Evolutionary conservation across 1,140 invertebrate species (phyloP).

Genomic region (Drosophila auraria): DNA sequence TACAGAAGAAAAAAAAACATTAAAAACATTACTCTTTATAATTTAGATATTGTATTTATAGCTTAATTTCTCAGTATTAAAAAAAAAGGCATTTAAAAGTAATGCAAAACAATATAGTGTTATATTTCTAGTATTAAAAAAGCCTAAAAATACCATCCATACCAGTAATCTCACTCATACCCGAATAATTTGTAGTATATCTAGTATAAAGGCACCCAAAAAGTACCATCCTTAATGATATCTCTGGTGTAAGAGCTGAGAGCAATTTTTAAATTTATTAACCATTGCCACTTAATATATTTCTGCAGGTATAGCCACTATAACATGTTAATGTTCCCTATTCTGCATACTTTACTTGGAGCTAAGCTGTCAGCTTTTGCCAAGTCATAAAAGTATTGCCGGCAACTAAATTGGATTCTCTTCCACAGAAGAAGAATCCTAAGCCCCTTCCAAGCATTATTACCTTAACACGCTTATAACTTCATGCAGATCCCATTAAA

Average conservation of each 20-base stretch:
- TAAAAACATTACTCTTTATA: too few relatives aligned
- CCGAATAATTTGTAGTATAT: not conserved
- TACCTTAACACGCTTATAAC: constrained; percentile 10
- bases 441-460: not conserved
- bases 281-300: constrained; percentile 3
- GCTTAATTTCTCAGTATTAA: too few relatives aligned
- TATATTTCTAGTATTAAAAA: too few relatives aligned
- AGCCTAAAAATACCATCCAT: too few relatives aligned
- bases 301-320: not conserved
- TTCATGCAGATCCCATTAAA: constrained; percentile 44
- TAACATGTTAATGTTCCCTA: not conserved
- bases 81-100: too few relatives aligned
- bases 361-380: constrained; percentile 14
- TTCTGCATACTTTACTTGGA: constrained; percentile 6
- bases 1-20: too few relatives aligned
- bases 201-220: not conserved
- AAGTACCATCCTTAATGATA: not conserved
- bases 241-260: not conserved
- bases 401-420: constrained; percentile 21
- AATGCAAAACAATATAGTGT: too few relatives aligned
- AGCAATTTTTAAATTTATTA: not conserved
- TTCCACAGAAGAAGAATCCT: constrained; percentile 2
- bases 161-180: too few relatives aligned
- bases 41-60: too few relatives aligned
- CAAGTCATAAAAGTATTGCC: constrained; percentile 7